Evolutionary conservation across 2,888 invertebrate species (phyloP), one percentile per base, ranked within the genome.

Genomic region (Sthenelais limicola): DNA sequence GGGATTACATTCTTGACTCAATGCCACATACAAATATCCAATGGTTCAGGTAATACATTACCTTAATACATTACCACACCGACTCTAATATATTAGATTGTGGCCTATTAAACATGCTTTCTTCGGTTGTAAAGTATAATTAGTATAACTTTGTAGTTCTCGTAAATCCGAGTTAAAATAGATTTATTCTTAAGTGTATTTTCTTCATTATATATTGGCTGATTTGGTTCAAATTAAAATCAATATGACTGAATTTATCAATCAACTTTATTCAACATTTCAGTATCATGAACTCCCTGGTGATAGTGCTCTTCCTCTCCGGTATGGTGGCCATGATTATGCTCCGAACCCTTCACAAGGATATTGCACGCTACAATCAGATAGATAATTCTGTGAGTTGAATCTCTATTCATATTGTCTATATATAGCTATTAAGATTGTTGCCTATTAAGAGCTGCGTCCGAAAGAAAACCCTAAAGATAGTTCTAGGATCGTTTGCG

Each of bases 291-390:
- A 99, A 99, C 89, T 98, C 98, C 0, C 90, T 99, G 81, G 97
- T 99, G 72, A 99, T 99, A 80, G 97, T 97, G 1, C 89, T 97
- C 38, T 99, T 99, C 89, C 90, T 99, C 26, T 96, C 97, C 79
- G 99, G 98, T 79, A 99, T 99, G 98, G 97, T 99, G 21, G 98
- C 98, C 33, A 99, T 99, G 98, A 99, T 99, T 83, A 91, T 99
- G 89, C 89, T 99, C 79, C 91, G 98, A 76, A 99, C 98, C 0
- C 90, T 99, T 75, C 98, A 99, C 88, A 97, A 98, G 88, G 99
- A 99, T 89, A 98, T 99, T 82, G 98, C 98, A 3, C 91, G 98
- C 81, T 99, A 99, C 88, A 99, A 99, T 89, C 97, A 98, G 90
- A 86, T 90, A 71, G 90, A 90, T 75, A 89, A 88, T 74, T 88